Conservation (phyloP, 2,797 vertebrate species). For the Toxotes lorentzi region DNA sequence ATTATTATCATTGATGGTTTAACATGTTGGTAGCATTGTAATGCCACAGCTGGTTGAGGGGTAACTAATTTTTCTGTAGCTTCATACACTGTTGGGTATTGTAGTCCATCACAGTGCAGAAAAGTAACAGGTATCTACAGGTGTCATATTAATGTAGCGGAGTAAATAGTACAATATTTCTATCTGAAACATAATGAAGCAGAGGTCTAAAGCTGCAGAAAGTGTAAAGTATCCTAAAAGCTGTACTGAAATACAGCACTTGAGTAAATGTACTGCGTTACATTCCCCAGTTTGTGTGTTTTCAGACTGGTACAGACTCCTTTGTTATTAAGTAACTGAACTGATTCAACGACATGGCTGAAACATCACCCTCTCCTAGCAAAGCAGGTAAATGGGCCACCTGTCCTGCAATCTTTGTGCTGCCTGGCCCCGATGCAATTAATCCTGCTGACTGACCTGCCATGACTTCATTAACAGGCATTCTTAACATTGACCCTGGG, state of each 20-base stretch:
- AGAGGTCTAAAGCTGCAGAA: not conserved
- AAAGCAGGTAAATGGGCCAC: slow-evolving; percentile 55
- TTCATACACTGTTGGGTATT: not conserved
- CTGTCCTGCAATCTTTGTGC: slow-evolving; percentile 46
- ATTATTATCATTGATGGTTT: not conserved
- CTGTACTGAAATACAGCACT: not conserved
- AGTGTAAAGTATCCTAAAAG: not conserved
- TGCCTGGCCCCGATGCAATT: slow-evolving; percentile 65
- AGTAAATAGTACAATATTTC: not conserved
- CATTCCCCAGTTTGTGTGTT: not conserved
- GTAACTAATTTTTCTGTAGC: not conserved
- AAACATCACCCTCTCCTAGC: slow-evolving; percentile 34
- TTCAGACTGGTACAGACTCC: not conserved
- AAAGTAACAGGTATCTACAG: not conserved
- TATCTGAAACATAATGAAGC: not conserved
- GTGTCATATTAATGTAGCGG: not conserved
- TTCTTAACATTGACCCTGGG: slow-evolving; percentile 60
- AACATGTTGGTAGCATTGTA: not conserved
- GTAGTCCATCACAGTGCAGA: not conserved
- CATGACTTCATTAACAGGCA: slow-evolving; percentile 69
- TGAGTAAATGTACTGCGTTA: not conserved
- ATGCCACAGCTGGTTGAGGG: not conserved
- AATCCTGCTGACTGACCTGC: slow-evolving; percentile 72
- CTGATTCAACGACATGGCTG: slow-evolving; percentile 29
- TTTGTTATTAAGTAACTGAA: slow-evolving; percentile 33